These are phyloP conservation scores for Brachyistius frenatus DNA, from an alignment of 2,113 vertebrate genomes.

Conservation along the genomic window DNA sequence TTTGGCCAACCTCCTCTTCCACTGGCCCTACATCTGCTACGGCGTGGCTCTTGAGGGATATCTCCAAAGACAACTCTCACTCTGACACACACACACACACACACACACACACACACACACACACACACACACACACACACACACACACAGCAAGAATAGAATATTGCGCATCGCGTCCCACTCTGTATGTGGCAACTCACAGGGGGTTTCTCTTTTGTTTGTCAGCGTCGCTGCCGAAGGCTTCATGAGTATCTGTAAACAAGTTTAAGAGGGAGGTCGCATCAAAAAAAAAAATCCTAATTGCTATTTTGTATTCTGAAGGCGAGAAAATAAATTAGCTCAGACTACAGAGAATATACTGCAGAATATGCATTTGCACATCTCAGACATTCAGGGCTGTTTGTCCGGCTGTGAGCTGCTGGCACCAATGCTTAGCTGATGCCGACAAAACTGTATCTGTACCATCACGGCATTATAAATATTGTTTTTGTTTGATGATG, in stretches of 20 bases:
- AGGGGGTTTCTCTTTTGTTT: conserved; percentile 7
- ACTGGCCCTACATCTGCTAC: conserved; percentile 44
- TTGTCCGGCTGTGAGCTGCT: background rate
- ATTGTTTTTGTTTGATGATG: background rate
- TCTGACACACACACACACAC: conserved; percentile 13
- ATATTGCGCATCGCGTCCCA: conserved; percentile 5
- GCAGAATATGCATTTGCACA: background rate
- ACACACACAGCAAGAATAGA: background rate
- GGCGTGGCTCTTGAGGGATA: conserved; percentile 40
- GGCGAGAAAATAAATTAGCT: background rate
- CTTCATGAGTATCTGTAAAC: conserved; percentile 37
- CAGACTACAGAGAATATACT: background rate
- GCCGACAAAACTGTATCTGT: background rate
- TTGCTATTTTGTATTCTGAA: background rate
- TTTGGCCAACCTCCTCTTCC: conserved; percentile 13
- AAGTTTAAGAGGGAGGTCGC: conserved; percentile 24
- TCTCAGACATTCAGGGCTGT: background rate
- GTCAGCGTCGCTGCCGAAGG: background rate
- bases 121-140: background rate
- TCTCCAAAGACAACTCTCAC: conserved; percentile 16
- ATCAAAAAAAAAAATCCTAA: conserved; percentile 16
- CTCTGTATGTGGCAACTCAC: conserved; percentile 20
- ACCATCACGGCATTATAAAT: background rate
- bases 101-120: background rate
- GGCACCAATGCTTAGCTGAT: background rate